Base-by-base conservation (phyloP, 2,113 vertebrate species). In the Clinocottus analis region DNA sequence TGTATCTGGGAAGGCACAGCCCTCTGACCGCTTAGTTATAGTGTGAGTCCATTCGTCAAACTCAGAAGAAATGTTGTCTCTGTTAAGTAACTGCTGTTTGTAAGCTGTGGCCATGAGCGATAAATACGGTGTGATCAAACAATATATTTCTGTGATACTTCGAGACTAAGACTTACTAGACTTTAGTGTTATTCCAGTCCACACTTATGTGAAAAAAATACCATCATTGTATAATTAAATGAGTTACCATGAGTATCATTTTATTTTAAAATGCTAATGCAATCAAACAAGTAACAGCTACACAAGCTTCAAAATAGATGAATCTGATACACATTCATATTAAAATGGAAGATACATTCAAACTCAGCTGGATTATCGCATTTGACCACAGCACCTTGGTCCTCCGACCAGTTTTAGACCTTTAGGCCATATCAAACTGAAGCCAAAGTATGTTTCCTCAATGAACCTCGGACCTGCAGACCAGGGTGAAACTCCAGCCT, bases 401-500 rank as follows among this genome's bases (percentile, higher is more conserved):
- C 53, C 59, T 72, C 56, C 53, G 68, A 72, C 82, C 83, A 64
- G 78, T 83, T 89, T 69, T 64, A 63, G 58, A 82, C 49, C 73
- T 85, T 71, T 5, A 55, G 81, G 67, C n/a, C 56, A 41, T 27
- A 47, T 75, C 66, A 80, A 47, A 65, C 60, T 67, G 63, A 56
- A 63, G 67, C 45, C 68, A 53, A 25, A 61, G 39, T 33, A 62
- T 16, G 4, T 63, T 4, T 19, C 25, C 56, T 31, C 5, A 29
- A 7, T 70, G 16, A 64, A 43, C 16, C 8, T 3, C 10, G 51
- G 62, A 51, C 64, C 60, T 45, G 70, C 75, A 75, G 88, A 72
- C 65, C 68, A 33, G 62, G 82, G 77, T 73, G 92, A 93, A 94
- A 95, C 93, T 80, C 19, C 25, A 49, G 64, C 49, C 55, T 72